A percentile compares a stretch with the other conserved stretches of the same genome.
Conservation (phyloP, 2,888 invertebrate genomes). For the Cheilosia vulpina region DNA sequence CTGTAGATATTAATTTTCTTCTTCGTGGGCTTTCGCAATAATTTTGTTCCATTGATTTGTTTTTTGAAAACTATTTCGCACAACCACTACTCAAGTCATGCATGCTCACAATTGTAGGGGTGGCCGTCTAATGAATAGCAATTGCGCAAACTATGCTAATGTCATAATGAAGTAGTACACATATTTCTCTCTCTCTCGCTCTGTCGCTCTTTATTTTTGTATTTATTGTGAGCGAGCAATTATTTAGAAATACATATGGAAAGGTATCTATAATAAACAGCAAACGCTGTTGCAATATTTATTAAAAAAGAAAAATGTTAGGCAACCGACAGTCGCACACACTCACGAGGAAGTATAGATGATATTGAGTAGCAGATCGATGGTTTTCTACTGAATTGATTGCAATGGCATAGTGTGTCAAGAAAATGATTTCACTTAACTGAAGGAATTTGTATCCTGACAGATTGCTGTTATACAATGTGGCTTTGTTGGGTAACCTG, state of each 20-base stretch:
- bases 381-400: slow-evolving; percentile 4
- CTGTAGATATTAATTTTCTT: background rate
- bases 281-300: background rate
- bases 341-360: background rate
- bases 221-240: background rate
- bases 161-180: slow-evolving; percentile 28
- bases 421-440: background rate
- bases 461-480: background rate
- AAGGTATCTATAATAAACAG: slow-evolving; percentile 5
- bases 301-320: slow-evolving; percentile 23
- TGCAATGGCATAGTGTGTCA: background rate
- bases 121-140: slow-evolving; percentile 39
- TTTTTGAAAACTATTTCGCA: slow-evolving; percentile 16
- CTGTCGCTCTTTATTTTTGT: background rate
- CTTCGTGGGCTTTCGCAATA: slow-evolving; percentile 19
- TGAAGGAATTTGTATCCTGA: background rate
- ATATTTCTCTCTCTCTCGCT: background rate
- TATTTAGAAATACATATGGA: background rate
- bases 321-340: background rate
- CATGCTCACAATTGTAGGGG: slow-evolving; percentile 11
- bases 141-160: slow-evolving; percentile 43
- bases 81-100: slow-evolving; percentile 13
- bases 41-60: slow-evolving; percentile 45
- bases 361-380: slow-evolving; percentile 20
- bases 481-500: background rate